phyloP scores from a whole-genome alignment of 2,113 vertebrate genomes.

The Gobiocypris rarus region DNA sequence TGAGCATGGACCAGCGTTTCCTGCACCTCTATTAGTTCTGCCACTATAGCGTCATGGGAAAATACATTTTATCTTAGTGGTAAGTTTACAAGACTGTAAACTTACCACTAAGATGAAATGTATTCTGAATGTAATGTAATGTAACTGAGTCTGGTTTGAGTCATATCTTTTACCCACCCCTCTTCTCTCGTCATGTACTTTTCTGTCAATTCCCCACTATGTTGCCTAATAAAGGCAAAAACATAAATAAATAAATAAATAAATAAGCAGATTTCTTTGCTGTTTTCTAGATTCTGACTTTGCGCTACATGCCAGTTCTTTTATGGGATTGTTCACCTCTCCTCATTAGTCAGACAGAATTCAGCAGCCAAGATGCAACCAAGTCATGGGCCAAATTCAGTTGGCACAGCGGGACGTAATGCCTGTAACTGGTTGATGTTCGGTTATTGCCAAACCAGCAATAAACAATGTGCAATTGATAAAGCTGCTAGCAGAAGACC shows the following conservation, averaged over 20 bases:
- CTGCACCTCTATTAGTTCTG: not conserved
- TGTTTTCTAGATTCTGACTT: slow-evolving; percentile 18
- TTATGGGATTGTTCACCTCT: slow-evolving; percentile 44
- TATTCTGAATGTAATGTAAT: not conserved
- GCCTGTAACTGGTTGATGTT: not conserved
- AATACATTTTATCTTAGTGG: not conserved
- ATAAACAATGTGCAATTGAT: not conserved
- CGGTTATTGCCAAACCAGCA: not conserved
- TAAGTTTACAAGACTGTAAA: not conserved
- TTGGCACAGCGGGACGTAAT: not conserved
- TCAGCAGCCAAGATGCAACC: slow-evolving; percentile 27
- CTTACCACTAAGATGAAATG: no score
- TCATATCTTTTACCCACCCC: not conserved
- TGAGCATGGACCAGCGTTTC: not conserved
- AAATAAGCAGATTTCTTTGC: not conserved
- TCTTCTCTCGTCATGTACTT: not conserved
- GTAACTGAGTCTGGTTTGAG: not conserved
- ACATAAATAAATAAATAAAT: not conserved
- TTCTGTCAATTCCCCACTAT: not conserved
- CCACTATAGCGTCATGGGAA: not conserved
- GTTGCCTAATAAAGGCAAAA: not conserved
- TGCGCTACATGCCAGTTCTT: slow-evolving; percentile 40
- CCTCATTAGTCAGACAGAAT: not conserved
- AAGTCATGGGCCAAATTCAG: slow-evolving; percentile 13
- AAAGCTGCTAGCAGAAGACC: not conserved